These are phyloP conservation scores for Taenioides sp. DNA, from an alignment of 2,797 vertebrate species.

Conservation along the genomic window DNA sequence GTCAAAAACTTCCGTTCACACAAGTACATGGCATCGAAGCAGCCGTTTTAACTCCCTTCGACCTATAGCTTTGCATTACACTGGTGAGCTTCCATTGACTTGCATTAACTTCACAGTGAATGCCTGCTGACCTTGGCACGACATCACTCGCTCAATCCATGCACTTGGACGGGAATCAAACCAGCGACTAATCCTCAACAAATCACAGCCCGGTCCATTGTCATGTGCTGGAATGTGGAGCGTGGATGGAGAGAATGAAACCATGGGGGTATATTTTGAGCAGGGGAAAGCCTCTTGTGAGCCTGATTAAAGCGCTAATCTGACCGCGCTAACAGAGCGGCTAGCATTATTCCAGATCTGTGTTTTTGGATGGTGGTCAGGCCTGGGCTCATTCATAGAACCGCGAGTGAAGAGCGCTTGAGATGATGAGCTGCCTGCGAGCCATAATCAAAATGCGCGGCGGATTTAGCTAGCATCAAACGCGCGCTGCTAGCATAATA, in stretches of 20 bases:
- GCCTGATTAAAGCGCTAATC: slow-evolving; percentile 60
- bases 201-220: slow-evolving; percentile 33
- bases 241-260: slow-evolving; percentile 30
- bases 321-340: slow-evolving; percentile 27
- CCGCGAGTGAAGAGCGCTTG: slow-evolving; percentile 60
- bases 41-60: slow-evolving; percentile 4
- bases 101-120: slow-evolving; percentile 3
- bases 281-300: slow-evolving; percentile 61
- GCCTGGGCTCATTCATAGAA: slow-evolving; percentile 52
- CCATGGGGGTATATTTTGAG: slow-evolving; percentile 41
- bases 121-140: slow-evolving; percentile 35
- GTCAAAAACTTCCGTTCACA: slow-evolving; percentile 13
- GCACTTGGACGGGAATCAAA: slow-evolving; percentile 36
- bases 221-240: slow-evolving; percentile 31
- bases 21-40: not conserved
- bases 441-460: slow-evolving; percentile 70
- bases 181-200: slow-evolving; percentile 42
- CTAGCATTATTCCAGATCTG: slow-evolving; percentile 28
- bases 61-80: not conserved
- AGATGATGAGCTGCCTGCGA: slow-evolving; percentile 74
- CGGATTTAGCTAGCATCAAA: slow-evolving; percentile 66
- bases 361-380: slow-evolving; percentile 66
- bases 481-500: slow-evolving; percentile 9
- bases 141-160: slow-evolving; percentile 17
- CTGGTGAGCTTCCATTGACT: not conserved